These are phyloP conservation scores for Eupithecia centaureata DNA, from an alignment of 2,888 invertebrate genomes.

Conservation along the genomic window DNA sequence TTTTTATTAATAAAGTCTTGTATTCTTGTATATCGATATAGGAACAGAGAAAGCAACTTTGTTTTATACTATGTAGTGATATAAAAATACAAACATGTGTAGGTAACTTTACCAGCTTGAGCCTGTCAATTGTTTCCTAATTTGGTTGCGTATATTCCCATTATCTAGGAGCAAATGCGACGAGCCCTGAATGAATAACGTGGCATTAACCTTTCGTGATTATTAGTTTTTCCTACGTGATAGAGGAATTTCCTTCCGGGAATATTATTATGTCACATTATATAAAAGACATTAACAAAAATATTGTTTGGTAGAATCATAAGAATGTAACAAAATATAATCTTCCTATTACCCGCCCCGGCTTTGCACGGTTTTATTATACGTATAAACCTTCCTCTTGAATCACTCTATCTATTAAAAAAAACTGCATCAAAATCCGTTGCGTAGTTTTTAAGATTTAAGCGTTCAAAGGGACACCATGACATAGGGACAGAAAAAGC, in stretches of 20 bases:
- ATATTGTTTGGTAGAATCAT: not conserved
- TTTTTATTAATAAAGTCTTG: too few species aligned
- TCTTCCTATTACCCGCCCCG: too few species aligned
- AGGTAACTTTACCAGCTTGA: not conserved
- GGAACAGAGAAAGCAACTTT: too few species aligned
- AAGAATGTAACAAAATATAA: not conserved
- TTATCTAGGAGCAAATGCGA: not conserved
- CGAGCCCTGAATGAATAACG: conserved; percentile 3
- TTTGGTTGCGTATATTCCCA: not conserved
- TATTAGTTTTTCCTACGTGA: conserved; percentile 13
- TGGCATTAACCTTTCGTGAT: conserved; percentile 1
- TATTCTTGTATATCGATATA: too few species aligned
- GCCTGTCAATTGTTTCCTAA: not conserved
- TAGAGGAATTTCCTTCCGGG: conserved; percentile 6
- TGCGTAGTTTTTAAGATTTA: too few species aligned
- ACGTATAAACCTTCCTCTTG: too few species aligned
- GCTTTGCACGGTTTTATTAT: too few species aligned
- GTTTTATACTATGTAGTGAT: too few species aligned
- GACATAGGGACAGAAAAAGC: too few species aligned
- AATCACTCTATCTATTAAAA: too few species aligned
- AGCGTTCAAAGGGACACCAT: too few species aligned
- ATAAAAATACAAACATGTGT: not conserved
- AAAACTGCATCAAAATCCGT: too few species aligned
- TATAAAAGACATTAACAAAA: not conserved
- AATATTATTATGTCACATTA: conserved; percentile 7